phyloP scores from a whole-genome alignment of 1,140 invertebrate species.

The Idris sp. region DNA sequence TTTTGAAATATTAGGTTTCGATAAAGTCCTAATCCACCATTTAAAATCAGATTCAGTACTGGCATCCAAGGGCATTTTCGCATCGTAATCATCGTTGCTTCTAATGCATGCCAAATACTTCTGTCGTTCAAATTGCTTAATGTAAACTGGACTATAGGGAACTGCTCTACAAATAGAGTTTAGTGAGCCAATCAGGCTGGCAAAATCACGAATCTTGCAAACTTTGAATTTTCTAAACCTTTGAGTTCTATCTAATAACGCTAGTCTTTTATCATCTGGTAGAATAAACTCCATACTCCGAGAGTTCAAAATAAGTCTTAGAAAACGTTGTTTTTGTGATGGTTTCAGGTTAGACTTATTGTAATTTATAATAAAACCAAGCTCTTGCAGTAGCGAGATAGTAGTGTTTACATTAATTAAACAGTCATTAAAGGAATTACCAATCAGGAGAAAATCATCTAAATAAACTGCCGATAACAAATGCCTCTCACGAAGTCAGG shows the following conservation, averaged over 20 bases:
- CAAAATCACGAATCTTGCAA: constrained; percentile 25
- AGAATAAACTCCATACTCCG: constrained; percentile 11
- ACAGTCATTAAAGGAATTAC: constrained; percentile 6
- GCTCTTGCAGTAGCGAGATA: background rate
- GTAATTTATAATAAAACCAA: constrained; percentile 54
- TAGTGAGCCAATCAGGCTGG: constrained; percentile 14
- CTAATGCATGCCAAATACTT: constrained; percentile 16
- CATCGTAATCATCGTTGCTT: constrained; percentile 15
- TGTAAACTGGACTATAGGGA: constrained; percentile 15
- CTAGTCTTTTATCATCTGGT: constrained; percentile 15
- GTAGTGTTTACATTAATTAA: constrained; percentile 11
- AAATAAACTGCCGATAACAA: constrained; percentile 19
- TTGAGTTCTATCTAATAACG: constrained; percentile 1
- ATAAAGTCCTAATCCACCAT: constrained; percentile 21
- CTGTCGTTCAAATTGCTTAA: background rate
- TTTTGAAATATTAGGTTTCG: constrained; percentile 1
- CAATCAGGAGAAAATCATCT: constrained; percentile 32
- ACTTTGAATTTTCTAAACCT: background rate
- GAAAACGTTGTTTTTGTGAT: constrained; percentile 1
- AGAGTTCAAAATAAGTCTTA: constrained; percentile 31
- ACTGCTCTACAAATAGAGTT: constrained; percentile 4
- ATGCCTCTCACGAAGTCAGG: background rate
- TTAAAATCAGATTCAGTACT: constrained; percentile 11
- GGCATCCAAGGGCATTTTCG: background rate
- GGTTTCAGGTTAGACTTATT: constrained; percentile 35